phyloP scores from a whole-genome alignment of 2,113 vertebrate species.

The Callipepla californica region DNA sequence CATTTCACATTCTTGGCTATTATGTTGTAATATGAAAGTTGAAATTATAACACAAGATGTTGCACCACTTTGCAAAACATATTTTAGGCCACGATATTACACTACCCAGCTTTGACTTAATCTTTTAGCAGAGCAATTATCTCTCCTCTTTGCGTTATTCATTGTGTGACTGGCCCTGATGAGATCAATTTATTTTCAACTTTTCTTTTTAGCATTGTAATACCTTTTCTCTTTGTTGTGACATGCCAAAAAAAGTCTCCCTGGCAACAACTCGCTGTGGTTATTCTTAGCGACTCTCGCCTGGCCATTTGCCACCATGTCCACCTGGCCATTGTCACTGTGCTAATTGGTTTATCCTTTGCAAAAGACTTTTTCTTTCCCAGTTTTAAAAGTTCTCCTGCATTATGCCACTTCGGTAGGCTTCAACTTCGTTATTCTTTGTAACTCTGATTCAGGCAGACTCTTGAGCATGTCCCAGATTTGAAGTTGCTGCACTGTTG shows the following conservation, averaged over 20 bases:
- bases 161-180: slow-evolving; percentile 11
- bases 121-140: slow-evolving; percentile 55
- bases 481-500: background rate
- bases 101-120: background rate
- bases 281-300: slow-evolving; percentile 31
- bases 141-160: slow-evolving; percentile 16
- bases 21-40: slow-evolving; percentile 16
- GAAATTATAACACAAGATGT: background rate
- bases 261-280: slow-evolving; percentile 15
- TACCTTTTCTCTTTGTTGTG: slow-evolving; percentile 41
- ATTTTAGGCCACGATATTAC: background rate
- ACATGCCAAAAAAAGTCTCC: slow-evolving; percentile 37
- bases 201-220: slow-evolving; percentile 47
- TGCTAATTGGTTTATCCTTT: slow-evolving; percentile 20
- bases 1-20: background rate
- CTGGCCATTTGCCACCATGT: background rate
- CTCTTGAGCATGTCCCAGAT: background rate
- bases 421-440: background rate
- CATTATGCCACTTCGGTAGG: background rate
- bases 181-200: slow-evolving; percentile 46
- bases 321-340: slow-evolving; percentile 21
- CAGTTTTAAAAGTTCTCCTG: background rate
- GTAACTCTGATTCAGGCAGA: background rate
- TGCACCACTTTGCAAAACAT: background rate
- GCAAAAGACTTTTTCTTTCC: background rate